phyloP scores from a whole-genome alignment of 2,888 invertebrate genomes.

The Mesorhabditis sp. region DNA sequence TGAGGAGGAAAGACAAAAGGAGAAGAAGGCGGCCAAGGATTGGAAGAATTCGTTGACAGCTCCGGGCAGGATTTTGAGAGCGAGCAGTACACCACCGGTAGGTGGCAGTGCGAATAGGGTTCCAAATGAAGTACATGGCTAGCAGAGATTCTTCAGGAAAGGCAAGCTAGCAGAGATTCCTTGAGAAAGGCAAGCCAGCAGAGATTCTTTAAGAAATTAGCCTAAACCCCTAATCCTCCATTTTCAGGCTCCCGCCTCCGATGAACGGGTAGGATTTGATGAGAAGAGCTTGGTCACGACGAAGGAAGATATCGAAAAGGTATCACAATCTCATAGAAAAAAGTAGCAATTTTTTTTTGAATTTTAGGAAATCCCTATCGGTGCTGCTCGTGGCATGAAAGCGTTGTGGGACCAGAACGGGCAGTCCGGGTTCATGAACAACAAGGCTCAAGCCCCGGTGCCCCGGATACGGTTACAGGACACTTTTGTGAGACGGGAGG shows the following conservation, averaged over 20 bases:
- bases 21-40: not conserved
- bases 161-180: no score
- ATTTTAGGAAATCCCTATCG: not conserved
- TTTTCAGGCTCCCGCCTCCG: not conserved
- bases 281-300: constrained; percentile 6
- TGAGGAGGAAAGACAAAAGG: not conserved
- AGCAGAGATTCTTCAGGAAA: no score
- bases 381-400: not conserved
- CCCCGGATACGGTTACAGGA: not conserved
- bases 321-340: no score
- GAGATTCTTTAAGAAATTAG: no score
- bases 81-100: not conserved
- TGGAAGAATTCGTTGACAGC: not conserved
- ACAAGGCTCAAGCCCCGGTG: not conserved
- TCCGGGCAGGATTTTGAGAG: not conserved
- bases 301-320: constrained; percentile 6
- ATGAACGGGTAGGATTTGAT: constrained; percentile 1
- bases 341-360: no score
- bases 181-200: no score
- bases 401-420: not conserved
- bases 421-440: not conserved
- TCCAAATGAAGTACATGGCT: no score
- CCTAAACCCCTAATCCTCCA: not conserved
- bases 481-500: not conserved
- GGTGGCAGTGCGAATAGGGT: not conserved